phyloP scores from a whole-genome alignment of 2,888 invertebrate species.

The Tridacna crocea region DNA sequence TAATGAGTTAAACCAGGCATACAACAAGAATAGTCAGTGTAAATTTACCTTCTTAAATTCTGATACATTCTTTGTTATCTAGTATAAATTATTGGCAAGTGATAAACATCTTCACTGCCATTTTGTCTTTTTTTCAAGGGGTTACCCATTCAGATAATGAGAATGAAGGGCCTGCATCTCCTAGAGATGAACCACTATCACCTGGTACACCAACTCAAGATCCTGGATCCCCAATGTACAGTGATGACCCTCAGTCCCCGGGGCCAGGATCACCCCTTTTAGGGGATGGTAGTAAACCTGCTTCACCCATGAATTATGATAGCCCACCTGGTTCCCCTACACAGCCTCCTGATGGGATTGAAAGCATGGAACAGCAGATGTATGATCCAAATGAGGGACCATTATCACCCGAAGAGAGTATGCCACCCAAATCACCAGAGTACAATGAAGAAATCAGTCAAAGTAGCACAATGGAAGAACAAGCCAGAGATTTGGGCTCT shows the following conservation, averaged over 20 bases:
- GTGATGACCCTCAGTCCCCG: conserved; percentile 27
- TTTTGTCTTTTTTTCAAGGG: conserved; percentile 13
- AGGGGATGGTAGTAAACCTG: not conserved
- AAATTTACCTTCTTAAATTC: not conserved
- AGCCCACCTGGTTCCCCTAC: conserved; percentile 41
- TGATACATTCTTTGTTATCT: not conserved
- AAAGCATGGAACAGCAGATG: not conserved
- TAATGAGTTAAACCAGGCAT: too few relatives aligned
- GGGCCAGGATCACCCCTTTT: conserved; percentile 26
- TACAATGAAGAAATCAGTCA: conserved; percentile 8
- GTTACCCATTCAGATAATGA: conserved; percentile 37
- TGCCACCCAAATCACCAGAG: conserved; percentile 1
- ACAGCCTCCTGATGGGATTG: conserved; percentile 41
- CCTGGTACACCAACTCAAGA: conserved; percentile 24
- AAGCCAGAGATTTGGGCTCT: conserved; percentile 46
- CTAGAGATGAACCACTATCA: conserved; percentile 13
- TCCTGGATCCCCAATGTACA: conserved; percentile 34
- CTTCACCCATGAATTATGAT: conserved; percentile 23
- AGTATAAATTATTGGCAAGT: not conserved
- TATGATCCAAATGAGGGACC: not conserved
- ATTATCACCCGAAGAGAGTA: conserved; percentile 5
- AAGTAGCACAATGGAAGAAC: conserved; percentile 20
- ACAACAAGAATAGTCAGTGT: not conserved
- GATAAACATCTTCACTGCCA: not conserved
- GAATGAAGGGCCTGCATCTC: conserved; percentile 40